Evolutionary conservation across 2,797 vertebrate genomes (phyloP), one percentile per base, ranked within the genome.

Genomic region (Smutsia gigantea): DNA sequence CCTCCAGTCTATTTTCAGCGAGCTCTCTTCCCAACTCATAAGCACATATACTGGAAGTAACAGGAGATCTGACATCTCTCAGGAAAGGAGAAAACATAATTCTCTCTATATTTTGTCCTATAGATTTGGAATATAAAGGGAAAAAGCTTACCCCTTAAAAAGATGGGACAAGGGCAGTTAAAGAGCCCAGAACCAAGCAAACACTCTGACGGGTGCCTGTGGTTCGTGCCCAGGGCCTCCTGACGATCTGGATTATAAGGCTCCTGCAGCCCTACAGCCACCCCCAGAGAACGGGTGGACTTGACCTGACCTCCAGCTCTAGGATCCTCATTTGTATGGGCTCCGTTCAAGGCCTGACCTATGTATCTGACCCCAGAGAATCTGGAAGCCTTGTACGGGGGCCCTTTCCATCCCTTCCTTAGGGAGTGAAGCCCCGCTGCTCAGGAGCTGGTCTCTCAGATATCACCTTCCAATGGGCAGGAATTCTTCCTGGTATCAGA

Each of bases 21-120:
- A 89, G 29, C 25, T 96, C 82, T 61, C 86, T 87, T 64, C 49
- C 55, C 59, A 86, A 37, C 25, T 53, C 17, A n/a, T 1, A 53
- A 10, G 23, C 51, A 34, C 5, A 25, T 9, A n/a, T 18, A 51
- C 17, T 34, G 7, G 18, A 83, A 64, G n/a, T 27, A 39, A 39
- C 14, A 69, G 17, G 27, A 82, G 19, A 59, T n/a, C 18, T 10
- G 55, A n/a, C 34, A 53, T 57, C 18, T 72, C 81, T 91, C 31
- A 61, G 46, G 82, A 87, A 55, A 92, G 53, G 55, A 15, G 8
- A 71, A 82, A 59, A 57, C 18, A 64, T 7, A 21, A 3, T 14
- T 69, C 57, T 37, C 27, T 59, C 34, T 46, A 4, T 31, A 29
- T 77, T 90, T 46, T 59, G 46, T 53, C 61, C n/a, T 3, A 8